Evolutionary conservation across 2,888 invertebrate genomes (phyloP).

Genomic region (Empis livida): DNA sequence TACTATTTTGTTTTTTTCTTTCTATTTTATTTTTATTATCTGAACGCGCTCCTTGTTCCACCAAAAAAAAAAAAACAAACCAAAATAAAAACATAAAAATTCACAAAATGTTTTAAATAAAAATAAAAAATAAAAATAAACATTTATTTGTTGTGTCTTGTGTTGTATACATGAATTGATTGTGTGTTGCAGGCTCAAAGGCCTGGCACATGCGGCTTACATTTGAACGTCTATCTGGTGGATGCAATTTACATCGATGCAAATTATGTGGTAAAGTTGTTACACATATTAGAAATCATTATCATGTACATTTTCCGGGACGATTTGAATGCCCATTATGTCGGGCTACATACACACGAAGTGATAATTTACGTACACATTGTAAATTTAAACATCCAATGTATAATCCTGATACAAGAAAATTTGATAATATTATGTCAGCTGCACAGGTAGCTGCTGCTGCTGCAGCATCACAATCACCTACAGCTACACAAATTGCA

Average conservation of each 20-base stretch:
- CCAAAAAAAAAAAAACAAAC: conserved; percentile 7
- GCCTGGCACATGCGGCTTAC: conserved; percentile 92
- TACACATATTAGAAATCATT: conserved; percentile 88
- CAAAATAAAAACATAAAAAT: conserved; percentile 6
- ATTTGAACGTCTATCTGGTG: conserved; percentile 85
- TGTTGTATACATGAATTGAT: no score
- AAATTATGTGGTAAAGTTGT: conserved; percentile 90
- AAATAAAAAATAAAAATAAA: no score
- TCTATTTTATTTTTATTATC: no score
- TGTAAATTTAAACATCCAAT: conserved; percentile 87
- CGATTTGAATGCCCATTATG: conserved; percentile 85
- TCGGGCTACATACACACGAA: conserved; percentile 82
- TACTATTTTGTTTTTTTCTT: no score
- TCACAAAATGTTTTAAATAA: no score
- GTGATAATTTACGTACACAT: conserved; percentile 84
- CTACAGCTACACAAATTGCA: conserved; percentile 41
- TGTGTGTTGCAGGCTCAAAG: conserved; percentile 69
- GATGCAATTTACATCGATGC: conserved; percentile 86
- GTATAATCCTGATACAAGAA: conserved; percentile 75
- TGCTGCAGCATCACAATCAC: conserved; percentile 32
- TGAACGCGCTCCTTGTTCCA: no score
- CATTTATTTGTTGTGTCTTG: conserved; percentile 3
- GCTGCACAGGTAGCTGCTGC: conserved; percentile 39
- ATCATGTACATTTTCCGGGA: conserved; percentile 87
- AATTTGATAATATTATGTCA: conserved; percentile 61